Evolutionary conservation across 2,888 invertebrate genomes (phyloP), one percentile per base, ranked within the genome.

Genomic region (Dyspetes luteomarginatus): DNA sequence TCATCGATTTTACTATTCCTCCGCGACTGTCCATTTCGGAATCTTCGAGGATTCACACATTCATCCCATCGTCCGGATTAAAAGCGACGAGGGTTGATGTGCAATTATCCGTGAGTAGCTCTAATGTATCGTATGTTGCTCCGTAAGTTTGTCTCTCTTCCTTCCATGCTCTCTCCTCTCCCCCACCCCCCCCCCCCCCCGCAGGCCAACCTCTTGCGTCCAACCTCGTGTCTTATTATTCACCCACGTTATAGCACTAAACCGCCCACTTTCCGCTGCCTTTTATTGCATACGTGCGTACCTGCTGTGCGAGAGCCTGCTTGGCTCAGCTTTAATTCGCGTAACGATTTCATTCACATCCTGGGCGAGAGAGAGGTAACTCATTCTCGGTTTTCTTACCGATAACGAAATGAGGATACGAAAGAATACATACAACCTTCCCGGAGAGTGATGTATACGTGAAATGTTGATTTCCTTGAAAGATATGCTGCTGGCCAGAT

Each of bases 11-110:
- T 36, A 36, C 45, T 15, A 55, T 41, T 52, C 2, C 43, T 58
- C 30, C 28, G 12, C 17, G n/a, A 26, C 12, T 68, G 65, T 72
- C 60, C 30, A 52, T 78, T 36, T 55, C 55, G 30, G 19, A 78
- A 82, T 77, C 58, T 80, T 65, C 78, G 77, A 26, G 68, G 78
- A n/a, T 17, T 17, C 86, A 83, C 87, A 87, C 89, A 87, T 88
- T 88, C 88, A 87, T 87, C 85, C 86, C 77, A 12, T 41, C 12
- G 41, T 5, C 74, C 72, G 83, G 85, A 88, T 86, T 84, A 87
- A n/a, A n/a, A 80, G 64, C 81, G 69, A 71, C 83, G 81, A 85
- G 85, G 84, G 85, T 85, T 88, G 86, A 88, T 87, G 84, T 86
- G 85, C 85, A 84, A 85, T 87, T 85, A 86, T 84, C 85, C 82